Percentiles rank a stretch among this genome's conserved stretches.
Evolutionary conservation across 2,797 vertebrate species (phyloP).

Genomic region (Champsocephalus gunnari): DNA sequence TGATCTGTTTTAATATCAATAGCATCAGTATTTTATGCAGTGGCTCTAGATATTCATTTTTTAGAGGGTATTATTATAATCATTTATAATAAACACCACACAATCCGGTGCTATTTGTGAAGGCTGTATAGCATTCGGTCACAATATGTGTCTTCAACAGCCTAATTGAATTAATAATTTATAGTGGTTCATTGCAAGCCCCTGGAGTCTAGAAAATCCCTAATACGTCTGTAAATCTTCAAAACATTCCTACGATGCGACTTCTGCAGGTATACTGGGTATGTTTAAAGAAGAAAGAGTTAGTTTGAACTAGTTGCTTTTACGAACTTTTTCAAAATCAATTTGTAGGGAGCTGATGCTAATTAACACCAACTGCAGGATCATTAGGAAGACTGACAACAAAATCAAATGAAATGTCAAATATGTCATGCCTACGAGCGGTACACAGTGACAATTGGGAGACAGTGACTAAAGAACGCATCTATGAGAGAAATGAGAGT

Average conservation of each 20-base stretch:
- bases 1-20: not conserved
- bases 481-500: conserved; percentile 57
- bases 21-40: conserved; percentile 14
- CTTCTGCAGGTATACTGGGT: not conserved
- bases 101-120: not conserved
- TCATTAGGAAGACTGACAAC: conserved; percentile 28
- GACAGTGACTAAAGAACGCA: conserved; percentile 25
- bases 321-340: not conserved
- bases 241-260: not conserved
- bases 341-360: conserved; percentile 6
- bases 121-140: not conserved
- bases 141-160: conserved; percentile 6
- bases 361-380: conserved; percentile 40
- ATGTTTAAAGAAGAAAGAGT: not conserved
- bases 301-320: not conserved
- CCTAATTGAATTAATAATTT: conserved; percentile 8
- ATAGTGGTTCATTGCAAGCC: not conserved
- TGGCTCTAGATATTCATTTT: conserved; percentile 14
- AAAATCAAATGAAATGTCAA: conserved; percentile 53
- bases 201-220: conserved; percentile 4
- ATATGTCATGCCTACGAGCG: conserved; percentile 30
- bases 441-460: conserved; percentile 32
- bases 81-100: not conserved
- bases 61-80: not conserved
- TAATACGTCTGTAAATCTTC: conserved; percentile 5